Conservation (phyloP, 2,797 vertebrate genomes). For the Lophotriccus pileatus region DNA sequence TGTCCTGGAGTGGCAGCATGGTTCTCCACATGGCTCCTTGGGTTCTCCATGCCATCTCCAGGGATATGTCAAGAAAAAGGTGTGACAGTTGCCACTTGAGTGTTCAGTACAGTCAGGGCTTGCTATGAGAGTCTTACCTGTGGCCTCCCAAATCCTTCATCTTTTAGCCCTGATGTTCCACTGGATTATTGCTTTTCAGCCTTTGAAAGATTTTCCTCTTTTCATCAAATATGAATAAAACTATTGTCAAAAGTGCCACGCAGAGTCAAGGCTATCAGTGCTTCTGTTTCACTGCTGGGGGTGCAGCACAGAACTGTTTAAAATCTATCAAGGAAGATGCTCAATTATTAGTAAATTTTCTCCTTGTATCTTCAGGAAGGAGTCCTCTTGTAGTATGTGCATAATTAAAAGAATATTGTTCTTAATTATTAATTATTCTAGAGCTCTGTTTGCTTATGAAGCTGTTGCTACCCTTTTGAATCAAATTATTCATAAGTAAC, state of each 20-base stretch:
- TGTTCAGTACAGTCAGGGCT: not conserved
- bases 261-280: not conserved
- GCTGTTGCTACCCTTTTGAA: not conserved
- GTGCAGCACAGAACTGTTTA: not conserved
- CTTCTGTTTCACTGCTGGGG: not conserved
- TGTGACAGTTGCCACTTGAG: not conserved
- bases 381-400: not conserved
- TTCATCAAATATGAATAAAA: not conserved
- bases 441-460: not conserved
- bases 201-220: not conserved
- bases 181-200: not conserved
- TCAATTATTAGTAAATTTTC: not conserved
- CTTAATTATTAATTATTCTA: not conserved
- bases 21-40: not conserved
- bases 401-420: not conserved
- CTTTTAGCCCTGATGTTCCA: not conserved
- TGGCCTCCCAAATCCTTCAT: not conserved
- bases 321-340: not conserved
- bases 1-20: not conserved
- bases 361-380: not conserved
- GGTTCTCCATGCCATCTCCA: not conserved
- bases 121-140: not conserved
- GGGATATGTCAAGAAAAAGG: not conserved
- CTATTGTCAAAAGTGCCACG: not conserved
- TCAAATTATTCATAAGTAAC: not conserved